phyloP scores from a whole-genome alignment of 2,797 vertebrate species.

The Artibeus lituratus region DNA sequence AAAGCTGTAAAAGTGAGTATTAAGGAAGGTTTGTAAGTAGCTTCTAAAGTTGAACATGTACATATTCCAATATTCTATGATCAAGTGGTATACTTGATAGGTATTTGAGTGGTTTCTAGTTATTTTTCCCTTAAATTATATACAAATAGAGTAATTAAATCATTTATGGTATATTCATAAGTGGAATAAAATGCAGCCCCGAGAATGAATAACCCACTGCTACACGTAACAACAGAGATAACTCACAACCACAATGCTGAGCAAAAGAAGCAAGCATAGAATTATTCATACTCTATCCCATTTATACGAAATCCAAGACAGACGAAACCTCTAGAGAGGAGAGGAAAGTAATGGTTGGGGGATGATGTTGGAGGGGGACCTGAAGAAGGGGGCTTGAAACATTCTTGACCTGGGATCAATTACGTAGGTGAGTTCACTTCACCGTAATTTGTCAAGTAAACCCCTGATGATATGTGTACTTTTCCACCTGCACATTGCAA shows the following conservation, averaged over 20 bases:
- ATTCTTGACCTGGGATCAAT: not conserved
- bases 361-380: not conserved
- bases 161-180: not conserved
- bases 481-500: not conserved
- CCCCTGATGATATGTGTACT: not conserved
- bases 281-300: not conserved
- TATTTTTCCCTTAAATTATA: not conserved
- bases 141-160: not conserved
- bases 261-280: not conserved
- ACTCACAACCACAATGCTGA: not conserved
- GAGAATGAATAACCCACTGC: not conserved
- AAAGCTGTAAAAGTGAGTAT: not conserved
- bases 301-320: not conserved
- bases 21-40: not conserved
- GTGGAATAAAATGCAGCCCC: not conserved
- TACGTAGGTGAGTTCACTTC: not conserved
- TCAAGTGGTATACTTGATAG: not conserved
- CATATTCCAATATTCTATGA: not conserved
- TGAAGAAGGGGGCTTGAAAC: not conserved
- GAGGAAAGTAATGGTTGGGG: not conserved
- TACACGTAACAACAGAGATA: not conserved
- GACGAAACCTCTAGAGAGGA: not conserved
- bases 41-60: not conserved
- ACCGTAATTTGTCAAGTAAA: not conserved
- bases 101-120: not conserved